These are phyloP conservation scores for Calonectris borealis DNA, from an alignment of 2,113 vertebrate species.

Conservation along the genomic window DNA sequence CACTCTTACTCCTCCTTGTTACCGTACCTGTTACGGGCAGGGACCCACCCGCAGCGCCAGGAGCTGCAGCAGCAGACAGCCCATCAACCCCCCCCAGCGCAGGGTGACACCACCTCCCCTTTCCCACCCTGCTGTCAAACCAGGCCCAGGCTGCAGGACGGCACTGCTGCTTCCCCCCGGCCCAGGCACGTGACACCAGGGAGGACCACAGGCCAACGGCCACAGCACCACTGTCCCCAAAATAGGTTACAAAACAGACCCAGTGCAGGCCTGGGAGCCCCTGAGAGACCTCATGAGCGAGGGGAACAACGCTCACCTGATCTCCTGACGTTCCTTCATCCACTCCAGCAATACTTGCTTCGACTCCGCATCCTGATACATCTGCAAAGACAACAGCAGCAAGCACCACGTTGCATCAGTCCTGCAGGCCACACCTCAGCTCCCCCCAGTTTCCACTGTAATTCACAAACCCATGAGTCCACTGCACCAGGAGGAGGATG, in stretches of 20 bases:
- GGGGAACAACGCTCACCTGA: slow-evolving; percentile 59
- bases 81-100: not conserved
- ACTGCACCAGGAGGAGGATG: not conserved
- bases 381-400: slow-evolving; percentile 54
- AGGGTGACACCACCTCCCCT: not conserved
- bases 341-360: slow-evolving; percentile 78
- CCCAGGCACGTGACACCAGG: not conserved
- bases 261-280: not conserved
- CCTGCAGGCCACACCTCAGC: not conserved
- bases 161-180: not conserved
- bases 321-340: slow-evolving; percentile 82
- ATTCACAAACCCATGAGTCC: not conserved
- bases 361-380: slow-evolving; percentile 78
- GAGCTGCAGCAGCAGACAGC: not conserved
- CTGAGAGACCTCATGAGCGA: rapidly evolving
- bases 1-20: not conserved
- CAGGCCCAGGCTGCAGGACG: not conserved
- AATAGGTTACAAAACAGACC: not conserved
- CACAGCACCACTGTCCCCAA: not conserved
- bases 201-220: not conserved
- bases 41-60: not conserved
- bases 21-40: rapidly evolving
- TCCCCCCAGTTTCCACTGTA: not conserved
- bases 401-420: not conserved
- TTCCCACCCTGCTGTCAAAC: not conserved